Evolutionary conservation across 1,140 invertebrate genomes (phyloP).

Genomic region (Bicyclus anynana): DNA sequence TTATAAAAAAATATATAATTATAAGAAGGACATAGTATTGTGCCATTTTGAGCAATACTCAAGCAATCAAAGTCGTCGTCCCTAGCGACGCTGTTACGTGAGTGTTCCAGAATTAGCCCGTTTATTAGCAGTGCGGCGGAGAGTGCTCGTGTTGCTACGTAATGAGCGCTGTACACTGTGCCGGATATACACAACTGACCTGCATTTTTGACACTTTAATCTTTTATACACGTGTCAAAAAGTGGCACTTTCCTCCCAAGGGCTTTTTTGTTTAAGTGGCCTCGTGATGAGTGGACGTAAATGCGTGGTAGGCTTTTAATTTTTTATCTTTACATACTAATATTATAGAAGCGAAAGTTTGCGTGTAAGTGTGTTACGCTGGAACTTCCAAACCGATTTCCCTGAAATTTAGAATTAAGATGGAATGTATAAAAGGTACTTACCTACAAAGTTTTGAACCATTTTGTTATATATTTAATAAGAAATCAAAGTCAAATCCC

Average conservation of each 20-base stretch:
- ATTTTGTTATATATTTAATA: background rate
- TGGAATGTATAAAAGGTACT: no score
- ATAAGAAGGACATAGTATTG: background rate
- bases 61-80: background rate
- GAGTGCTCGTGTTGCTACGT: slow-evolving; percentile 15
- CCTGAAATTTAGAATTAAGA: no score
- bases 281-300: no score
- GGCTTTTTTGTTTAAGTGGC: no score
- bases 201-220: slow-evolving; percentile 15
- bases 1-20: background rate
- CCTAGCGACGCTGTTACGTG: background rate
- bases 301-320: no score
- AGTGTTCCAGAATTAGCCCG: slow-evolving; percentile 19
- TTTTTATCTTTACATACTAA: no score
- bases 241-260: no score
- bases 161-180: slow-evolving; percentile 25
- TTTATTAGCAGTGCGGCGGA: slow-evolving; percentile 30
- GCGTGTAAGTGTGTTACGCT: no score
- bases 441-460: no score
- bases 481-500: background rate
- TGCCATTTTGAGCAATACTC: no score
- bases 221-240: background rate
- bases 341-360: no score
- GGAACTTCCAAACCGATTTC: no score
- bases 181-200: slow-evolving; percentile 17